phyloP scores from a whole-genome alignment of 2,113 vertebrate genomes.

The Anarhynchus alexandrinus region DNA sequence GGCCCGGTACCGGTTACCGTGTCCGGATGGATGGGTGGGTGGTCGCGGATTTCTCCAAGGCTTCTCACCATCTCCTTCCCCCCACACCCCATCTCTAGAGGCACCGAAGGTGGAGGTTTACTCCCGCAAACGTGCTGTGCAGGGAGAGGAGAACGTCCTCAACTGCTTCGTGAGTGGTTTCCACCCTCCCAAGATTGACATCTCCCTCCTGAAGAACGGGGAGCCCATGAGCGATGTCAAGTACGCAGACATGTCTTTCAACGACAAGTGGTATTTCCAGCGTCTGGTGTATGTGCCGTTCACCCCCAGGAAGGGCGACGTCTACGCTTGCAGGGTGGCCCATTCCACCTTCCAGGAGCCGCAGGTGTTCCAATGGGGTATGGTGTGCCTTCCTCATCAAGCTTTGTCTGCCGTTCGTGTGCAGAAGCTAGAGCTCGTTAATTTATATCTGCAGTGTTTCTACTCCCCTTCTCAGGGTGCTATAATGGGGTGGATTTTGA shows the following conservation, averaged over 20 bases:
- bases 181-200: constrained; percentile 80
- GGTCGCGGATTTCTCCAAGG: too few species aligned
- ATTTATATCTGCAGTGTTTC: accelerated
- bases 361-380: constrained; percentile 67
- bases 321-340: constrained; percentile 56
- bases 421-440: accelerated
- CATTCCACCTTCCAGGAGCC: not conserved
- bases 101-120: constrained; percentile 76
- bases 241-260: constrained; percentile 81
- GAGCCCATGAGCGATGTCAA: accelerated
- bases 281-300: constrained; percentile 60
- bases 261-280: constrained; percentile 81
- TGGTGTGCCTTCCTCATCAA: not conserved
- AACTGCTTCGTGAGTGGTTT: constrained; percentile 82
- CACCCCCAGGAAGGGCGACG: accelerated
- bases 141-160: constrained; percentile 53
- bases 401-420: accelerated
- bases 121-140: not conserved
- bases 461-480: not conserved
- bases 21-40: not conserved
- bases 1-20: too few species aligned
- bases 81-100: constrained; percentile 18
- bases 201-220: constrained; percentile 59
- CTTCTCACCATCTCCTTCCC: not conserved
- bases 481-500: not conserved